These are phyloP conservation scores for Pogonocichla stellata DNA, from an alignment of 2,113 vertebrate species.

Conservation along the genomic window DNA sequence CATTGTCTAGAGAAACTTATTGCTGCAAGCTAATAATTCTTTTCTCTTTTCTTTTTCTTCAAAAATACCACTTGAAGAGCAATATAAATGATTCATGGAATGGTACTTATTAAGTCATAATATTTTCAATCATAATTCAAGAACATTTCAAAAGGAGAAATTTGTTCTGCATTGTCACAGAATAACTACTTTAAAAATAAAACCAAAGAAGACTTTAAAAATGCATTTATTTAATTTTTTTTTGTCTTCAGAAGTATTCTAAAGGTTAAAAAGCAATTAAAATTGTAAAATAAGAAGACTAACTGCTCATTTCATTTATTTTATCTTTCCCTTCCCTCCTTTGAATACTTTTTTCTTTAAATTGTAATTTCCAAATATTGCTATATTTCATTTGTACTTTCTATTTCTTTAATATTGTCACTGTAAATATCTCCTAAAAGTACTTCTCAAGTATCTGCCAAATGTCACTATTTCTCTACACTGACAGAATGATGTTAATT, in stretches of 20 bases:
- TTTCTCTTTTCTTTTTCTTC: not conserved
- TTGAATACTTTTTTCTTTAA: not conserved
- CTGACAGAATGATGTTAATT: not conserved
- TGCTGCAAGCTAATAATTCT: not conserved
- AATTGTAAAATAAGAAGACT: slow-evolving; percentile 3
- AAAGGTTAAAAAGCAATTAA: slow-evolving; percentile 46
- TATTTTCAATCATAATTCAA: slow-evolving; percentile 2
- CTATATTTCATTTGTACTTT: not conserved
- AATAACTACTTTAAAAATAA: not conserved
- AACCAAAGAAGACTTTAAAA: not conserved
- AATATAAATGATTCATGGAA: not conserved
- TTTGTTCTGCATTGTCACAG: not conserved
- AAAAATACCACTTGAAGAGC: not conserved
- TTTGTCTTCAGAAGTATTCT: not conserved
- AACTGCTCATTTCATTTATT: not conserved
- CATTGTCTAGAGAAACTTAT: not conserved
- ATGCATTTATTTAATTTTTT: not conserved
- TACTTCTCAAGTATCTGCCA: not conserved
- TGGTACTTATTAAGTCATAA: not conserved
- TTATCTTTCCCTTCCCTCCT: not conserved
- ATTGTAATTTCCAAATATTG: not conserved
- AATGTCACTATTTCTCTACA: not conserved
- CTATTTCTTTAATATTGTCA: not conserved
- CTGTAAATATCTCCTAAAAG: not conserved
- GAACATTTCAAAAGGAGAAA: not conserved